Conservation (phyloP, 1,140 invertebrate species). For the Cyclina sinensis region DNA sequence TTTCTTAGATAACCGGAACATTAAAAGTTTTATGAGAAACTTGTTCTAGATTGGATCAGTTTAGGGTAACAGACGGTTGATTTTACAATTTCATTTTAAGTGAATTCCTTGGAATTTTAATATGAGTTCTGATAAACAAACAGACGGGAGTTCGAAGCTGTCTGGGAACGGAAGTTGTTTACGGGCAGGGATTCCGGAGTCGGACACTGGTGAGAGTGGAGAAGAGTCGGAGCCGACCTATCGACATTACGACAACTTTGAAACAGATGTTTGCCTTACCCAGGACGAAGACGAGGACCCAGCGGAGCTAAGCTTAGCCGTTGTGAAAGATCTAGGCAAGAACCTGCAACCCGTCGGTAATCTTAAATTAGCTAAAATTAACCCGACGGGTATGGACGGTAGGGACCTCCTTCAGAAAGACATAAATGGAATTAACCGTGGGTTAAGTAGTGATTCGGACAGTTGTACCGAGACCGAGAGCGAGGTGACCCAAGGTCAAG, state of each 20-base stretch:
- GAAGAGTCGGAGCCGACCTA: conserved; percentile 74
- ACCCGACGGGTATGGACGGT: neutral
- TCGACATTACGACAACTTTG: conserved; percentile 74
- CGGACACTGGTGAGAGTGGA: conserved; percentile 74
- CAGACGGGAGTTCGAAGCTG: conserved; percentile 21
- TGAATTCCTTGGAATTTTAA: neutral
- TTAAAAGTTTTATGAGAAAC: neutral
- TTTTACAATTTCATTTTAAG: neutral
- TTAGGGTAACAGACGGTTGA: neutral
- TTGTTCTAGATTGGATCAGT: neutral
- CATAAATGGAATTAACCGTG: conserved; percentile 50
- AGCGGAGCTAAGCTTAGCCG: conserved; percentile 33
- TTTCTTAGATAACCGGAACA: neutral
- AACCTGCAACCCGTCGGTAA: conserved; percentile 34
- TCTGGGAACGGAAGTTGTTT: conserved; percentile 32
- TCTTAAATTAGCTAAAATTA: neutral
- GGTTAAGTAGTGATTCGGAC: conserved; percentile 74
- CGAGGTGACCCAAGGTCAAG: conserved; percentile 65
- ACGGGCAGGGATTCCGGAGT: conserved; percentile 69
- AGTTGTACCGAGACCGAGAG: conserved; percentile 75
- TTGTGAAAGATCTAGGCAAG: conserved; percentile 31
- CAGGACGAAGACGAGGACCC: conserved; percentile 73
- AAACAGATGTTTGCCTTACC: conserved; percentile 75
- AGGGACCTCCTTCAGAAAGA: conserved; percentile 13
- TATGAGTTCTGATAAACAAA: conserved; percentile 23